Base-by-base conservation (phyloP, 1,140 invertebrate genomes). In the Drosophila subobscura region DNA sequence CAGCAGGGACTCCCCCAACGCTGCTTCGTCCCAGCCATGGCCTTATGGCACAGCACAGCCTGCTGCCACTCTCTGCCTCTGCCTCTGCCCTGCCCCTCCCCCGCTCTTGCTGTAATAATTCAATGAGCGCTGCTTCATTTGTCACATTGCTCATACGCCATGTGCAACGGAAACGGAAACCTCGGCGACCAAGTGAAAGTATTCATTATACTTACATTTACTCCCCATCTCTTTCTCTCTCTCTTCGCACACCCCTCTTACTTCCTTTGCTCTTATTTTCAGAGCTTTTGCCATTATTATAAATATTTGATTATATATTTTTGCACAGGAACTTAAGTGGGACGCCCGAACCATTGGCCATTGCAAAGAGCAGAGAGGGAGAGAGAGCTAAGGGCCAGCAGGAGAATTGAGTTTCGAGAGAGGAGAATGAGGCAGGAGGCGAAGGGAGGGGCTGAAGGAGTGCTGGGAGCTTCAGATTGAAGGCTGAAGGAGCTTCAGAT, bases 261-360 rank as follows among this genome's bases (percentile, higher is more conserved):
- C 20, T 64, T 44, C 22, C 59, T 58, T 44, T 27, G 63, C 50
- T 50, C 16, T 72, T 47, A 25, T 61, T 71, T 8, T 3, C 33
- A 33, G 42, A 45, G 47, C 51, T 49, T 53, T 63, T 70, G 68
- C 57, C 71, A 75, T 79, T 72, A 85, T 67, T 72, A 84, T 86
- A 88, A 86, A 86, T 86, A 88, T 86, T 86, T 86, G 58, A 86
- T 86, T 83, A 88, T 68, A 83, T 81, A 88, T 72, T 79, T 70
- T 79, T 67, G 71, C 53, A 37, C 33, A 47, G 49, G 63, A 57
- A 77, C 72, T 79, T 80, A 86, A 77, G 75, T 51, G 67, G 67
- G 4, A 37, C 8, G 7, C 6, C 3, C 33, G 10, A 37, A 37
- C 8, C 33, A 37, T 12, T 37, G 33, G 33, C 8, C 33, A 37